Evolutionary conservation across 1,140 invertebrate species (phyloP), one percentile per base, ranked within the genome.

Genomic region (Pseudomyrmex flavicornis): DNA sequence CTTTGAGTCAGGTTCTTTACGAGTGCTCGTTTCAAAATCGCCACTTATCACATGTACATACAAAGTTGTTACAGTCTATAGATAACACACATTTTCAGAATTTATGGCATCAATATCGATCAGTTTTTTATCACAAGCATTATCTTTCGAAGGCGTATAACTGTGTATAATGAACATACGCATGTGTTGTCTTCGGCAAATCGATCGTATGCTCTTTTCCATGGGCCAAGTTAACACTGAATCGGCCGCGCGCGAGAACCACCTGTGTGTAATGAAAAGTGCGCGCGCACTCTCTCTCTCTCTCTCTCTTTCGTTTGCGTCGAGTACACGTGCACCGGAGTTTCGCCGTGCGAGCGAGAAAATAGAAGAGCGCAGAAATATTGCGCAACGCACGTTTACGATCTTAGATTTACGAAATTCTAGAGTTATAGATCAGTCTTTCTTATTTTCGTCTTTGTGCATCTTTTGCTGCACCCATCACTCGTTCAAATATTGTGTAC

Each of bases 261-360:
- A 87, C 85, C 85, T 88, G 86, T 84, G 46, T 26, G 20, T 80
- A 20, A 61, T 56, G 15, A 35, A 35, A n/a, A 74, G 75, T 80
- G 63, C 73, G 63, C 74, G 75, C 58, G 82, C 63, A 66, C 74
- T 52, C 65, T 68, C 22, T 22, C 12, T 52, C 65, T 68, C 22
- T 22, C 12, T n/a, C 26, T 59, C 56, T 10, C 44, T 44, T 5
- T 75, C 22, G 22, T 13, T n/a, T 26, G 46, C 61, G 13, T 26
- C 50, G 15, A 54, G 86, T 84, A 59, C 85, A 87, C 82, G 82
- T 84, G 82, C 54, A 87, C 86, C 13, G 7, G 10, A 15, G 35
- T 35, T 35, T 35, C 35, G 35, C 52, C 50, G 46, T 17, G 69
- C 10, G 59, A 12, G 8, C 10, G 17, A 48, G 12, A 76, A 44